A percentile compares a stretch with the other conserved stretches of the same genome.
Evolutionary conservation across 2,888 invertebrate genomes (phyloP).

Genomic region (Drosophila paucipuncta): DNA sequence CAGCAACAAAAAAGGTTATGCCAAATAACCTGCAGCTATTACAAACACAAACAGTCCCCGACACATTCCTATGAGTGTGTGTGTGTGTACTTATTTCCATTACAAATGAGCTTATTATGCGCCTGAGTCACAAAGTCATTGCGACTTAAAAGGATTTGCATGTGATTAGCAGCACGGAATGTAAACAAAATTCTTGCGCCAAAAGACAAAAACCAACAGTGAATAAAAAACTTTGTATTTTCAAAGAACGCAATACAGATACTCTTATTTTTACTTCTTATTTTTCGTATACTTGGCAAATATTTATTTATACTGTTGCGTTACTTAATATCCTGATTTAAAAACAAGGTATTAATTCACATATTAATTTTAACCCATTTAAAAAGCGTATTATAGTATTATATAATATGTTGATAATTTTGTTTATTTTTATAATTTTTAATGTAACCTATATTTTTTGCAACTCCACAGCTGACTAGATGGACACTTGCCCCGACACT

Average conservation of each 20-base stretch:
- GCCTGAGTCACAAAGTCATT: slow-evolving; percentile 79
- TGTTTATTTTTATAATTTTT: not conserved
- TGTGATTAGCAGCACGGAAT: slow-evolving; percentile 77
- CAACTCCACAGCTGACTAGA: not conserved
- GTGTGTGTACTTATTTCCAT: slow-evolving; percentile 64
- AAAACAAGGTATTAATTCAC: not conserved
- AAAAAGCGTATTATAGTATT: not conserved
- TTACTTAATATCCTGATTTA: not conserved
- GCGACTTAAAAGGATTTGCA: slow-evolving; percentile 81
- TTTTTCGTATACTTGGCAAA: not conserved
- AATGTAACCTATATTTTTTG: not conserved
- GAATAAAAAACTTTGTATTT: slow-evolving; percentile 10
- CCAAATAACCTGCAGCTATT: slow-evolving; percentile 78
- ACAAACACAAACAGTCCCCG: slow-evolving; percentile 58
- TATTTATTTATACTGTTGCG: not conserved
- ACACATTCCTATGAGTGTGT: slow-evolving; percentile 19
- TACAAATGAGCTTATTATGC: slow-evolving; percentile 81
- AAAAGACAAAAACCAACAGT: slow-evolving; percentile 61
- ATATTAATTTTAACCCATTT: not conserved
- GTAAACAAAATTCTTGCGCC: slow-evolving; percentile 73
- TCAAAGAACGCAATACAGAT: slow-evolving; percentile 4
- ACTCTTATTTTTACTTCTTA: slow-evolving; percentile 12
- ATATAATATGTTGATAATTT: not conserved
- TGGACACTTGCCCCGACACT: not conserved
- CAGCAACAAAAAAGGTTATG: slow-evolving; percentile 69